Evolutionary conservation across 1,140 invertebrate species (phyloP).

Genomic region (Pseudobourletiella spinata): DNA sequence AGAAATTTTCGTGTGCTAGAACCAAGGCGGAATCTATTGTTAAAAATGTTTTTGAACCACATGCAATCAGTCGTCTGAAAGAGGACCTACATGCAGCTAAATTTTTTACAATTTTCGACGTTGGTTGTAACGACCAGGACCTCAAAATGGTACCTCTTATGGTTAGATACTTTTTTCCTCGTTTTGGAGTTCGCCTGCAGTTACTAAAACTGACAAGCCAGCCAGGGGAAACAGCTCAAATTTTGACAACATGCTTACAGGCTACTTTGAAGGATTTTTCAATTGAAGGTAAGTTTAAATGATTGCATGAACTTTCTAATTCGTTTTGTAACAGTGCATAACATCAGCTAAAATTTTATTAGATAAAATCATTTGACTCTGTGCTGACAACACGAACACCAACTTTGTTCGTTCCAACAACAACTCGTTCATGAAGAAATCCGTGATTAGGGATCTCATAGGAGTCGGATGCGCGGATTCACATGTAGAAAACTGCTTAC

Average conservation of each 20-base stretch:
- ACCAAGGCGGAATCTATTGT: not conserved
- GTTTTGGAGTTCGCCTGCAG: no score
- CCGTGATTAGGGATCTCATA: constrained; percentile 18
- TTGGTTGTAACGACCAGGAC: not conserved
- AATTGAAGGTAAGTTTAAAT: no score
- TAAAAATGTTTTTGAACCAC: not conserved
- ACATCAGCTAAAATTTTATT: no score
- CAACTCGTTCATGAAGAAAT: not conserved
- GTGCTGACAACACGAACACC: constrained; percentile 9
- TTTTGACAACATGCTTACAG: no score
- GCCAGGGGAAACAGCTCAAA: no score
- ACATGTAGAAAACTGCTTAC: no score
- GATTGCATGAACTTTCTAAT: no score
- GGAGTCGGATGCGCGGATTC: constrained; percentile 36
- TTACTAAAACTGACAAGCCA: no score
- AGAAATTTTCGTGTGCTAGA: not conserved
- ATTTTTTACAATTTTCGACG: not conserved
- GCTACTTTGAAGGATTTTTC: no score
- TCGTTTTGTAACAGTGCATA: no score
- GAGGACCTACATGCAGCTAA: not conserved
- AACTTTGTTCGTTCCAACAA: not conserved
- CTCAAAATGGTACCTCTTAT: not conserved
- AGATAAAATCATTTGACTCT: not conserved
- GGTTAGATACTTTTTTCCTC: no score
- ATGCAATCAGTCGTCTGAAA: not conserved